Evolutionary conservation across 2,113 vertebrate species (phyloP).

Genomic region (Podarcis raffonei): DNA sequence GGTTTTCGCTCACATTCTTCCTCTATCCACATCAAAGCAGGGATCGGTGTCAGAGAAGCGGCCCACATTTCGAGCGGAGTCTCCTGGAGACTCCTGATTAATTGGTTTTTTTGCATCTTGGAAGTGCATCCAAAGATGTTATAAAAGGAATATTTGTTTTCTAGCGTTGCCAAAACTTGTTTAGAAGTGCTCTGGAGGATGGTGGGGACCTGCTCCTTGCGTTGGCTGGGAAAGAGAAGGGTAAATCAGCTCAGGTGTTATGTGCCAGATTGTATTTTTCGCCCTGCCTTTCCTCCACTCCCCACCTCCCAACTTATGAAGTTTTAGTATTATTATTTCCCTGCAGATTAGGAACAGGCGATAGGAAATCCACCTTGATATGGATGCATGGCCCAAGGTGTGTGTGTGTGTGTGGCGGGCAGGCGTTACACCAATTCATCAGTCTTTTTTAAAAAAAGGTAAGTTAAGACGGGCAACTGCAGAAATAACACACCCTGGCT

Average conservation of each 20-base stretch:
- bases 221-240: slow-evolving; percentile 52
- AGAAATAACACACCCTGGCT: not conserved
- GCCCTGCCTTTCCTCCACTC: not conserved
- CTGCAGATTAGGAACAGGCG: not conserved
- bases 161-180: slow-evolving; percentile 75
- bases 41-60: slow-evolving; percentile 70
- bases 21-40: slow-evolving; percentile 72
- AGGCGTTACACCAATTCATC: not conserved
- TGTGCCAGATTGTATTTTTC: slow-evolving; percentile 52
- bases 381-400: not conserved
- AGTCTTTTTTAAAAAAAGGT: not conserved
- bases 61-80: slow-evolving; percentile 59
- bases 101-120: slow-evolving; percentile 75
- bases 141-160: slow-evolving; percentile 72
- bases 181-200: slow-evolving; percentile 65
- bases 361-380: not conserved
- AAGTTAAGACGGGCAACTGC: slow-evolving; percentile 26
- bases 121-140: slow-evolving; percentile 74
- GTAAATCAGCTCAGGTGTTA: slow-evolving; percentile 58
- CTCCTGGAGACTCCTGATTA: slow-evolving; percentile 73
- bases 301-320: not conserved
- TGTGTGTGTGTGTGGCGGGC: not conserved
- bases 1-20: slow-evolving; percentile 61
- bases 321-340: slow-evolving; percentile 30
- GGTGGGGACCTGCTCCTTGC: slow-evolving; percentile 41